Evolutionary conservation across 37 sponge, comb jelly and placozoan genomes (phyloP).

Genomic region (Hexactinellida sp.): DNA sequence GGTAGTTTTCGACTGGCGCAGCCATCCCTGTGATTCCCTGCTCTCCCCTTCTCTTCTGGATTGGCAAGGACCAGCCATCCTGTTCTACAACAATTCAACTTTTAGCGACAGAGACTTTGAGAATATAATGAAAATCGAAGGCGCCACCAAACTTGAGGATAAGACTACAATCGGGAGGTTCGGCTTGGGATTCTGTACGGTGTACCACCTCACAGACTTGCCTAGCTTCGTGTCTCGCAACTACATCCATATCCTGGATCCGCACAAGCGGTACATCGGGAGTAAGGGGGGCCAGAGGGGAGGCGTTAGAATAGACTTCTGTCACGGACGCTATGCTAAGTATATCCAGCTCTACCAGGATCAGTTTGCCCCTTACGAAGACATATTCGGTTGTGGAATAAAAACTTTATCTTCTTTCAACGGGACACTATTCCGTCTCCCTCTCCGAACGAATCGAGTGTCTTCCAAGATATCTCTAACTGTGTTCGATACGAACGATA

Average conservation of each 20-base stretch:
- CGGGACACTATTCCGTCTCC: conserved; percentile 67
- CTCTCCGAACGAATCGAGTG: conserved; percentile 24
- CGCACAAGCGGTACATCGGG: conserved; percentile 32
- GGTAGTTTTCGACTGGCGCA: conserved; percentile 58
- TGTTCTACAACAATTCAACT: conserved; percentile 45
- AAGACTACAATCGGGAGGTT: conserved; percentile 60
- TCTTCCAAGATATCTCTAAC: not conserved
- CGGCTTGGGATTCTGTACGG: conserved; percentile 69
- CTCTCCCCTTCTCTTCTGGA: conserved; percentile 28
- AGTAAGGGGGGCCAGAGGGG: not conserved
- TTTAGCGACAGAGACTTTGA: conserved; percentile 57
- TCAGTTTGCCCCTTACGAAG: conserved; percentile 54
- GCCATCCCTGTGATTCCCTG: conserved; percentile 20
- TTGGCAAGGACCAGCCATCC: conserved; percentile 77
- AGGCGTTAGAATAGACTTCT: conserved; percentile 23
- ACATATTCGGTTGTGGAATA: conserved; percentile 46
- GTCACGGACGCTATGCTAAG: not conserved
- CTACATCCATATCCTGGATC: conserved; percentile 58
- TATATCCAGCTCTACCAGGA: conserved; percentile 19
- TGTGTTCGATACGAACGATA: not conserved
- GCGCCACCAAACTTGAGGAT: conserved; percentile 45
- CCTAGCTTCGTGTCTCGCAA: conserved; percentile 62
- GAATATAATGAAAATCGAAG: conserved; percentile 54
- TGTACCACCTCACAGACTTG: conserved; percentile 58
- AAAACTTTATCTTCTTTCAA: conserved; percentile 17